Conservation (phyloP, 53 echinoderm and acorn worm species). For the Actinopyga echinites region DNA sequence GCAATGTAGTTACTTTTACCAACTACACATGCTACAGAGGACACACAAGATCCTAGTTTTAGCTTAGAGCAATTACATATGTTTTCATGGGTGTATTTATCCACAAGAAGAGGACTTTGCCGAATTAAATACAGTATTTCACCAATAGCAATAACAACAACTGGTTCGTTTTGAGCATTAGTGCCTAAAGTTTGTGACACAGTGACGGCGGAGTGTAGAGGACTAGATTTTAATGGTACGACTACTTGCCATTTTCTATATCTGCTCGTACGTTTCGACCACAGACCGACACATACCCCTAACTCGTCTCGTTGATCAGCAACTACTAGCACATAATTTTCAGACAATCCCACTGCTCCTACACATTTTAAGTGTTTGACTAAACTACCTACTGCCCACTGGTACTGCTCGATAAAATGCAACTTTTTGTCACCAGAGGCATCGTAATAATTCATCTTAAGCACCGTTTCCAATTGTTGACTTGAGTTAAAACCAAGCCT, state of each 20-base stretch:
- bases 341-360: background rate
- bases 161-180: background rate
- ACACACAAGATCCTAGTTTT: background rate
- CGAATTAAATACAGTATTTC: conserved; percentile 5
- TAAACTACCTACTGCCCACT: background rate
- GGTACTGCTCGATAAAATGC: conserved; percentile 6
- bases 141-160: conserved; percentile 4
- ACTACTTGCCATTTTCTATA: conserved; percentile 19
- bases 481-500: too few species aligned
- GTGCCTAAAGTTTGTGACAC: background rate
- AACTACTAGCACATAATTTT: background rate
- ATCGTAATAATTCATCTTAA: too few species aligned
- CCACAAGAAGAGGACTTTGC: background rate
- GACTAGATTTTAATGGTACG: background rate
- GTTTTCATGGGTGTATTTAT: too few species aligned
- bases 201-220: background rate
- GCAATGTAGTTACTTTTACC: background rate
- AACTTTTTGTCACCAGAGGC: background rate
- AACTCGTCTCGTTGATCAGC: background rate
- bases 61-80: background rate
- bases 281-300: conserved; percentile 10
- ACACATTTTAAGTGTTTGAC: background rate
- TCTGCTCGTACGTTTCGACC: background rate
- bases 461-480: too few species aligned
- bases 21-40: background rate